A percentile compares a stretch with the other conserved stretches of the same genome.
These are phyloP conservation scores for Xestoiulus laeticollis DNA, from an alignment of 2,888 invertebrate genomes.

Conservation along the genomic window DNA sequence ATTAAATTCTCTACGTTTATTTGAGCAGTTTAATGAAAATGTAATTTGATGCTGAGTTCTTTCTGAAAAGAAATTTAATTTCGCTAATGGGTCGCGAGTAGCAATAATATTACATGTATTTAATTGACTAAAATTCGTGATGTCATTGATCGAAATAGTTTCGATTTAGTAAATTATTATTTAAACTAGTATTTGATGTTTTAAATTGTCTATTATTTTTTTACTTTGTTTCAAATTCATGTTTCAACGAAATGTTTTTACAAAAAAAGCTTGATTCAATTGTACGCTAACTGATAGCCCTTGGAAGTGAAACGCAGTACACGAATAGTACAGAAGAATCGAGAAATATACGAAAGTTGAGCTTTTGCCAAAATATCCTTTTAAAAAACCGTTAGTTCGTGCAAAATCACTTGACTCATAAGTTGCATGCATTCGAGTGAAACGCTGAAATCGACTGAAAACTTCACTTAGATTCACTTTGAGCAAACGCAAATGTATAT, in stretches of 20 bases:
- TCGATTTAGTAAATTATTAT: neutral
- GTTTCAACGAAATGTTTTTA: neutral
- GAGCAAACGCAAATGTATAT: neutral
- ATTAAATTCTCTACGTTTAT: neutral
- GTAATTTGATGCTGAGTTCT: neutral
- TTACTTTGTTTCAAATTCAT: neutral
- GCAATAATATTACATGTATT: neutral
- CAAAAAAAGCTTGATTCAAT: neutral
- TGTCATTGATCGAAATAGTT: neutral
- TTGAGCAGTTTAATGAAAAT: constrained; percentile 18
- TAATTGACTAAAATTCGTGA: neutral
- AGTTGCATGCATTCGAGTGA: neutral
- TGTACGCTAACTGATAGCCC: neutral
- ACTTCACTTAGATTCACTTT: neutral
- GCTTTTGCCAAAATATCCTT: neutral
- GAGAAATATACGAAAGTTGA: neutral
- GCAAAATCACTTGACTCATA: constrained; percentile 22
- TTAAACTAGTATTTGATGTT: neutral
- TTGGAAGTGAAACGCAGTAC: neutral
- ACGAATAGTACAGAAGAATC: neutral
- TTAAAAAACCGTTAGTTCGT: constrained; percentile 21
- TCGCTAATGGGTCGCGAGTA: neutral
- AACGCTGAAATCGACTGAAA: constrained; percentile 13
- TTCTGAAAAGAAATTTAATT: neutral
- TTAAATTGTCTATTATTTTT: neutral